Conservation (phyloP, 2,797 vertebrate genomes). For the Dallia pectoralis region DNA sequence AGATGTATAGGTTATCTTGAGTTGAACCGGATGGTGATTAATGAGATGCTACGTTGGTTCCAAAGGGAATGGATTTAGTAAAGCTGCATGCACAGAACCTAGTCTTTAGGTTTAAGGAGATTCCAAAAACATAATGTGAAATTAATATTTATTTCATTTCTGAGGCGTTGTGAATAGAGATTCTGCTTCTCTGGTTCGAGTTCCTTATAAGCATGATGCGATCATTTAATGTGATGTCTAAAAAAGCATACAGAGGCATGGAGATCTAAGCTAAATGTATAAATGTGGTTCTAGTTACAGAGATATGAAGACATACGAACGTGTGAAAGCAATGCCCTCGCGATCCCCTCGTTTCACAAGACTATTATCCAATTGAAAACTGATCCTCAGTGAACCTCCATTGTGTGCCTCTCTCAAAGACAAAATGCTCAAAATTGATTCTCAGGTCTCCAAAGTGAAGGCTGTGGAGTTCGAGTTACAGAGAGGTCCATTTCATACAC, state of each 20-base stretch:
- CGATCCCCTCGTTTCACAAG: slow-evolving; percentile 68
- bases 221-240: slow-evolving; percentile 56
- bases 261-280: slow-evolving; percentile 42
- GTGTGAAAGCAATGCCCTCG: slow-evolving; percentile 75
- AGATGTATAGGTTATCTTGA: not conserved
- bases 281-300: slow-evolving; percentile 58
- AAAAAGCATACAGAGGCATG: slow-evolving; percentile 44
- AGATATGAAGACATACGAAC: slow-evolving; percentile 71
- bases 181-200: not conserved
- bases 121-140: not conserved
- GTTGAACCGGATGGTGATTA: not conserved
- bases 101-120: not conserved
- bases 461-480: slow-evolving; percentile 62
- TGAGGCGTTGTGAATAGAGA: slow-evolving; percentile 1
- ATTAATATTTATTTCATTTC: not conserved
- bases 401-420: slow-evolving; percentile 69
- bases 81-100: not conserved
- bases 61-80: not conserved
- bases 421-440: slow-evolving; percentile 78
- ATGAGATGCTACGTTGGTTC: not conserved
- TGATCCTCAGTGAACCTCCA: slow-evolving; percentile 72
- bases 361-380: slow-evolving; percentile 78
- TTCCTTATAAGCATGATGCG: slow-evolving; percentile 28
- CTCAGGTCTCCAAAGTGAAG: slow-evolving; percentile 72
- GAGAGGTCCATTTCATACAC: slow-evolving; percentile 75